Evolutionary conservation across 2,797 vertebrate genomes (phyloP), one percentile per base, ranked within the genome.

Genomic region (Microctenopoma steveboyesi): DNA sequence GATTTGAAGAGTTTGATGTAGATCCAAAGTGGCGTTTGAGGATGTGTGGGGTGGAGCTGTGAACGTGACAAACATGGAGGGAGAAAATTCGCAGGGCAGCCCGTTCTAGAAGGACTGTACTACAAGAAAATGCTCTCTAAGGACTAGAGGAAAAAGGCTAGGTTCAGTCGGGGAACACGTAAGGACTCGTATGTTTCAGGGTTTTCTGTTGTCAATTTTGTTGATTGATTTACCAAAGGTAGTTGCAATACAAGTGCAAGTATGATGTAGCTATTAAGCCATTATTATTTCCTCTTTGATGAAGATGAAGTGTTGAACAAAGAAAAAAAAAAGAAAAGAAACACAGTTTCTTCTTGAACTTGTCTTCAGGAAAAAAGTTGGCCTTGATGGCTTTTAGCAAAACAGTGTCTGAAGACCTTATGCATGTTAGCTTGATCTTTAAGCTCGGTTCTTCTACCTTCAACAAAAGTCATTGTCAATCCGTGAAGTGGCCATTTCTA

Each of bases 401-500:
- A 92, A 87, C 76, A 89, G 64, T 83, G 85, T 88, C 90, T 92
- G 90, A 91, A 91, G 90, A 93, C 89, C 65, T 92, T 93, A 90
- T 93, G 92, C 93, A 95, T 94, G 93, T 93, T 93, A 92, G 91
- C 92, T 94, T 89, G 88, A 92, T 85, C 91, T 90, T 89, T 92
- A 89, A 91, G 89, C 90, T 91, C 39, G 86, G 86, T 89, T 91
- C 90, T 89, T 89, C 86, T 82, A 89, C 84, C 85, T 83, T 90
- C 88, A 85, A 86, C 90, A 78, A 66, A 84, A 82, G 74, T 86
- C 79, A 85, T 86, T 37, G 82, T 92, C 89, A 88, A 74, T 72
- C 82, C 80, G 83, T 76, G 30, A 75, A 76, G 79, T 87, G 86
- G 78, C 82, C 75, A 72, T 82, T 74, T 79, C 74, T 28, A 64